Evolutionary conservation across 2,888 invertebrate genomes (phyloP).

Genomic region (Nemurella pictetii): DNA sequence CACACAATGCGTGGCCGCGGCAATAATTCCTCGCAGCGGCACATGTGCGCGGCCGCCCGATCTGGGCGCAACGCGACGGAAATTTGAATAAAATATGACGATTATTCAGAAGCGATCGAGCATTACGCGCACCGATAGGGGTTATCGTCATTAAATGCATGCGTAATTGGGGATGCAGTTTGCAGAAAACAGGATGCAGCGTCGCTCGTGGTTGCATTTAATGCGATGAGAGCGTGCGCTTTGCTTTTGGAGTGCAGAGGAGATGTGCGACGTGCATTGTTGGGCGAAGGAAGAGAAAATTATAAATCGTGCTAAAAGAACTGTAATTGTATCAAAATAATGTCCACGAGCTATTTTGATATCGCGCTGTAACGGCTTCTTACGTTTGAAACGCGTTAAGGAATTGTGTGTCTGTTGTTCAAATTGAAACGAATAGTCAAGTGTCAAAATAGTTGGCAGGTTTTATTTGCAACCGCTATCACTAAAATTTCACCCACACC

Average conservation of each 20-base stretch:
- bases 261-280: not conserved
- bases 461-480: not conserved
- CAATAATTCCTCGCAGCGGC: not conserved
- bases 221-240: not conserved
- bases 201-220: not conserved
- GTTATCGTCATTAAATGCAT: constrained; percentile 2
- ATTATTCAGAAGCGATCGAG: constrained; percentile 5
- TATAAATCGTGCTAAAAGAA: not conserved
- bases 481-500: not conserved
- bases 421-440: not conserved
- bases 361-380: not conserved
- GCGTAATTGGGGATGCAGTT: not conserved
- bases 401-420: not conserved
- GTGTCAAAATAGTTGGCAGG: not conserved
- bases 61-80: not conserved
- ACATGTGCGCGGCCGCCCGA: not conserved
- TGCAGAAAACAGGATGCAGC: not conserved
- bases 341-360: not conserved
- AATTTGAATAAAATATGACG: constrained; percentile 14
- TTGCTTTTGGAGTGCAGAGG: not conserved
- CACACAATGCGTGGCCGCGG: not conserved
- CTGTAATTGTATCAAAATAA: not conserved
- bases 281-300: not conserved
- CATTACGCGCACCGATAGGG: not conserved
- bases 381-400: not conserved